A percentile compares a stretch with the other conserved stretches of the same genome.
Evolutionary conservation across 2,888 invertebrate species (phyloP).

Genomic region (Eristalinus aeneus): DNA sequence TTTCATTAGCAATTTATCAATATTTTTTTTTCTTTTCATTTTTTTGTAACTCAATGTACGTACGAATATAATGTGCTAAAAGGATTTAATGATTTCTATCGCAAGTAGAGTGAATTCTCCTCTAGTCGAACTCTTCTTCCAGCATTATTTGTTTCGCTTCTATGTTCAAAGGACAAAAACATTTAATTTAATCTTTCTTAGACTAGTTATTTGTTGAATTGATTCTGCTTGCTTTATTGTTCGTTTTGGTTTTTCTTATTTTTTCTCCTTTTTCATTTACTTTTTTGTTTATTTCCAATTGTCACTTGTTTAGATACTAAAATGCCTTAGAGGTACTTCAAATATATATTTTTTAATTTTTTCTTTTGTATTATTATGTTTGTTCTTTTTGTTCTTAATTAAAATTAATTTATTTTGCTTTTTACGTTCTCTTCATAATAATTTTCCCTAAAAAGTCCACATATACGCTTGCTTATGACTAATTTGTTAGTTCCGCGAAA

Average conservation of each 20-base stretch:
- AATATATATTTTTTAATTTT: conserved; percentile 4
- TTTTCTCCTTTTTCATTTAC: not conserved
- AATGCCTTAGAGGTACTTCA: conserved; percentile 45
- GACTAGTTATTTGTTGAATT: conserved; percentile 22
- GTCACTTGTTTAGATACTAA: conserved; percentile 6
- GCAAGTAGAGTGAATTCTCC: conserved; percentile 26
- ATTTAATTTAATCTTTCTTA: conserved; percentile 23
- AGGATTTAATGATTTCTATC: conserved; percentile 8
- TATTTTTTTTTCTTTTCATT: conserved; percentile 8
- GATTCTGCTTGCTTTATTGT: not conserved
- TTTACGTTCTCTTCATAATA: conserved; percentile 13
- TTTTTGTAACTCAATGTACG: conserved; percentile 25
- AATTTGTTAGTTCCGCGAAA: conserved; percentile 48
- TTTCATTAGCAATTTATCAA: conserved; percentile 32
- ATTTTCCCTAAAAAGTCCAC: conserved; percentile 63
- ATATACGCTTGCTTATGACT: conserved; percentile 42
- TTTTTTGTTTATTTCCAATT: not conserved
- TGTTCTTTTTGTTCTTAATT: not conserved
- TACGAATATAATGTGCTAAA: conserved; percentile 3
- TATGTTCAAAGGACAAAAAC: conserved; percentile 20
- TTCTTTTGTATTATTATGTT: not conserved
- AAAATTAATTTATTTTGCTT: conserved; percentile 2
- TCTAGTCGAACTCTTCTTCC: not conserved
- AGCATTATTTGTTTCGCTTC: not conserved
- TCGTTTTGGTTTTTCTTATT: too few relatives aligned